A percentile compares a stretch with the other conserved stretches of the same genome.
These are phyloP conservation scores for Diabrotica virgifera DNA, from an alignment of 1,140 invertebrate species.

Conservation along the genomic window DNA sequence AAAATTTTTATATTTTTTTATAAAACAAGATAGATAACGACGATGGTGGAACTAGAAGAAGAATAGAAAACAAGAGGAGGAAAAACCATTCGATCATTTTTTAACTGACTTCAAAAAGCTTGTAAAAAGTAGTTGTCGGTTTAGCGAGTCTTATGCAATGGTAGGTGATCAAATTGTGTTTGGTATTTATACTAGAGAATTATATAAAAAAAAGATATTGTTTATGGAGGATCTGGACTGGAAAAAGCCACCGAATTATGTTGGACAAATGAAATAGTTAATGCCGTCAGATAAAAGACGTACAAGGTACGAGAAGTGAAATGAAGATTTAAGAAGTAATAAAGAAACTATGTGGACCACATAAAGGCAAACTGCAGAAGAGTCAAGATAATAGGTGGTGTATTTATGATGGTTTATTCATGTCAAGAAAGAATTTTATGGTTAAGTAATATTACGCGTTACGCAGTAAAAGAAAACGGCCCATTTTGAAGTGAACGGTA, in stretches of 20 bases:
- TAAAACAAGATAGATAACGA: too few relatives aligned
- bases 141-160: slow-evolving; percentile 35
- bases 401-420: too few relatives aligned
- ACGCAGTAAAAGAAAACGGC: too few relatives aligned
- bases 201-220: slow-evolving; percentile 39
- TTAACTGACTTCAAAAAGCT: slow-evolving; percentile 34
- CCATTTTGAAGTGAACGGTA: too few relatives aligned
- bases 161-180: slow-evolving; percentile 43
- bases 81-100: slow-evolving; percentile 40
- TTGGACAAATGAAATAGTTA: slow-evolving; percentile 7
- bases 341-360: too few relatives aligned
- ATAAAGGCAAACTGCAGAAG: too few relatives aligned
- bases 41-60: too few relatives aligned
- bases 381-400: too few relatives aligned
- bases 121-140: slow-evolving; percentile 34
- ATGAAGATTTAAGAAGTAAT: too few relatives aligned
- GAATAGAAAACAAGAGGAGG: slow-evolving; percentile 29
- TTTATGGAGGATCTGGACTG: slow-evolving; percentile 36
- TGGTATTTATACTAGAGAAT: slow-evolving; percentile 34
- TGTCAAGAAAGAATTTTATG: too few relatives aligned
- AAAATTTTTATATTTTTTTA: too few relatives aligned
- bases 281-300: background rate
- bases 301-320: background rate
- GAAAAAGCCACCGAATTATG: slow-evolving; percentile 35
- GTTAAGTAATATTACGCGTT: too few relatives aligned